These are phyloP conservation scores for Phortica magna DNA, from an alignment of 2,888 invertebrate genomes.

Conservation along the genomic window DNA sequence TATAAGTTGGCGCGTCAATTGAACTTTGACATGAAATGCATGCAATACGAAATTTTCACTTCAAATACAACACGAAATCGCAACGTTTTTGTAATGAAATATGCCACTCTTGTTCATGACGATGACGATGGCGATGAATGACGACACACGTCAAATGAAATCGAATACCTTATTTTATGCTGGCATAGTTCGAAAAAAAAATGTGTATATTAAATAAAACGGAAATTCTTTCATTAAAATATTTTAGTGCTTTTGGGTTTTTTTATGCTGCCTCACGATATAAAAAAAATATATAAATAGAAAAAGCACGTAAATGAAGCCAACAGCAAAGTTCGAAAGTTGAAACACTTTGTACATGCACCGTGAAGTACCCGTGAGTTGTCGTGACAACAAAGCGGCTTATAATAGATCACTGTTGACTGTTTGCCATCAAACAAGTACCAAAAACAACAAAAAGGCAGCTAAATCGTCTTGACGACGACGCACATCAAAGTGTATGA, in stretches of 20 bases:
- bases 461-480: neutral
- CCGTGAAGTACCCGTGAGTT: neutral
- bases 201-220: neutral
- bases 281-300: neutral
- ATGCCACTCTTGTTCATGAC: slow-evolving; percentile 68
- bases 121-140: neutral
- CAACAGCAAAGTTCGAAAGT: neutral
- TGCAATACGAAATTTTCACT: slow-evolving; percentile 14
- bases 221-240: slow-evolving; percentile 2
- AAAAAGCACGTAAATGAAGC: neutral
- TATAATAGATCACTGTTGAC: slow-evolving; percentile 6
- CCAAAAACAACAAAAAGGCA: neutral
- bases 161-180: neutral
- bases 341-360: neutral
- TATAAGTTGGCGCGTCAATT: slow-evolving; percentile 6
- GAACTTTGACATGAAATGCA: slow-evolving; percentile 29
- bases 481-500: slow-evolving; percentile 18
- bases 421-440: neutral
- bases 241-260: neutral
- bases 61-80: slow-evolving; percentile 8
- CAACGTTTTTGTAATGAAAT: slow-evolving; percentile 57
- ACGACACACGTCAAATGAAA: slow-evolving; percentile 2
- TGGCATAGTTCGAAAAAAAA: neutral
- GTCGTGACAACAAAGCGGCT: slow-evolving; percentile 27
- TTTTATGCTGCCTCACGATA: neutral